Conservation (phyloP, 2,888 invertebrate genomes). For the Eilema griseolum region DNA sequence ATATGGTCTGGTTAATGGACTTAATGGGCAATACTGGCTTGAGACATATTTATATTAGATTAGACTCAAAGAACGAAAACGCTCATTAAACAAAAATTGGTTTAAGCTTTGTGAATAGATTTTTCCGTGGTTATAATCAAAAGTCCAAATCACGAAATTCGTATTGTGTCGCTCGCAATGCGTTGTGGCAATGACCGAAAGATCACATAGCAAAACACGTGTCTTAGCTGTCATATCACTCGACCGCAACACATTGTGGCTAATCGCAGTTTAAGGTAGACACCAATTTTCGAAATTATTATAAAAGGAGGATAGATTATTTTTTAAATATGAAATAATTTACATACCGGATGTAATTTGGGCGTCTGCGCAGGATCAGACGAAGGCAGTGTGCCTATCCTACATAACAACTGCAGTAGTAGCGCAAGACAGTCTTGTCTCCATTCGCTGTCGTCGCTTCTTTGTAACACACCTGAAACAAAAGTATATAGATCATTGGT, state of each 20-base stretch:
- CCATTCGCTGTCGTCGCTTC: conserved; percentile 94
- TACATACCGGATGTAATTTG: conserved; percentile 88
- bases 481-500: background rate
- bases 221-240: too few relatives aligned
- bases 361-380: conserved; percentile 79
- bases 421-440: conserved; percentile 97
- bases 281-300: background rate
- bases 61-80: too few relatives aligned
- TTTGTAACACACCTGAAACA: conserved; percentile 89
- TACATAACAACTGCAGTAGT: conserved; percentile 93
- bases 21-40: background rate
- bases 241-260: too few relatives aligned
- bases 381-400: conserved; percentile 91
- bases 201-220: too few relatives aligned
- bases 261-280: background rate
- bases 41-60: too few relatives aligned
- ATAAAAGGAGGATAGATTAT: too few relatives aligned
- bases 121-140: too few relatives aligned
- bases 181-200: too few relatives aligned
- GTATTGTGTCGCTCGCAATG: too few relatives aligned
- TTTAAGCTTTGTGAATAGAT: too few relatives aligned
- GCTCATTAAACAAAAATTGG: too few relatives aligned
- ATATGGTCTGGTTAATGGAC: background rate
- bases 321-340: background rate
- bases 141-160: too few relatives aligned